Percentiles rank a stretch among this genome's conserved stretches.
phyloP scores from a whole-genome alignment of 2,797 vertebrate species.

The Molossus alvarezi region DNA sequence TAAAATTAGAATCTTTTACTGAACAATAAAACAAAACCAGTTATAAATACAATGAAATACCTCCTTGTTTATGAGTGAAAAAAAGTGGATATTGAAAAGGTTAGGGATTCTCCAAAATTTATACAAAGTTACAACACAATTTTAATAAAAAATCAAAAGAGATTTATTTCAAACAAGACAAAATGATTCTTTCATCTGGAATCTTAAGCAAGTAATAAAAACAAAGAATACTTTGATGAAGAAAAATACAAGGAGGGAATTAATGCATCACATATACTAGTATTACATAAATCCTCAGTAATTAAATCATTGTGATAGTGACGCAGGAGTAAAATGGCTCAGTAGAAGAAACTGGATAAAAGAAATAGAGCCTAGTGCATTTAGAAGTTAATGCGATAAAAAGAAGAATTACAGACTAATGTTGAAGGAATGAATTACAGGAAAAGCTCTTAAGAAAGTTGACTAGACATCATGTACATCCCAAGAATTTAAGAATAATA shows the following conservation, averaged over 20 bases:
- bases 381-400: background rate
- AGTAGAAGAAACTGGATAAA: background rate
- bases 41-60: background rate
- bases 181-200: background rate
- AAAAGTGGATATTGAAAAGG: background rate
- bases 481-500: background rate
- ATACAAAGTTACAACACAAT: background rate
- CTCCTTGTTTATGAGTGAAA: background rate
- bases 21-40: background rate
- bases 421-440: background rate
- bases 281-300: background rate
- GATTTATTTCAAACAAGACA: background rate
- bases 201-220: background rate
- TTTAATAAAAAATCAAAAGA: background rate
- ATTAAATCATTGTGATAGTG: background rate
- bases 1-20: background rate
- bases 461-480: background rate
- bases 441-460: background rate
- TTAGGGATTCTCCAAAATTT: background rate
- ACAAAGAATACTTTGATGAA: background rate
- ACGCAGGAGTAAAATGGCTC: background rate
- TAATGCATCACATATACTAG: background rate
- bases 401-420: conserved; percentile 4
- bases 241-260: background rate
- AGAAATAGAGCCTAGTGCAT: background rate